phyloP scores from a whole-genome alignment of 1,140 invertebrate species.

The Polyergus mexicanus region DNA sequence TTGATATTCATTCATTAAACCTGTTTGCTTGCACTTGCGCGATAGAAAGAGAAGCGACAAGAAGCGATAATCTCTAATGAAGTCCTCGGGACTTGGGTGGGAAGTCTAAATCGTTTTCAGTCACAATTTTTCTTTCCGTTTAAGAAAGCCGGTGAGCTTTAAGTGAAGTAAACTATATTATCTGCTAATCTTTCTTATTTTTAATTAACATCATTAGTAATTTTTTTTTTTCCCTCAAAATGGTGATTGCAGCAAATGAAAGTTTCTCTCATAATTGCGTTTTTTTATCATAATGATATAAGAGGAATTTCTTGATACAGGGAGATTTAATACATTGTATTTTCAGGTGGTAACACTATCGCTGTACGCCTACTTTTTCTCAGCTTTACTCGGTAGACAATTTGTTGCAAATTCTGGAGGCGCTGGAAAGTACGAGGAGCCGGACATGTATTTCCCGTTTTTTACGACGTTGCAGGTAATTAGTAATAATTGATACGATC shows the following conservation, averaged over 20 bases:
- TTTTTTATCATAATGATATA: neutral
- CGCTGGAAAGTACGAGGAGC: constrained; percentile 89
- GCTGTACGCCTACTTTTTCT: constrained; percentile 96
- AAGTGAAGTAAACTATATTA: neutral
- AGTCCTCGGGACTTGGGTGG: constrained; percentile 31
- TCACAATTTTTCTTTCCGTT: neutral
- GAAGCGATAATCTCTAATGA: neutral
- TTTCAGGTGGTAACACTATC: constrained; percentile 96
- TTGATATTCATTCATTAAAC: constrained; percentile 74
- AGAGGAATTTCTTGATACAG: constrained; percentile 17
- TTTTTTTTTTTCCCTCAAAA: neutral
- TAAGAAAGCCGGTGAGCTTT: neutral
- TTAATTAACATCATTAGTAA: neutral
- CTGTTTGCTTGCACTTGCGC: constrained; percentile 51
- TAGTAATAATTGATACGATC: constrained; percentile 59
- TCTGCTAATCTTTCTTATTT: neutral
- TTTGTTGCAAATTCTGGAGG: constrained; percentile 88
- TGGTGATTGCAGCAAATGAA: neutral
- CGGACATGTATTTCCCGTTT: constrained; percentile 97
- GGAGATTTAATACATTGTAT: constrained; percentile 73
- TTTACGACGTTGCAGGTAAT: constrained; percentile 95
- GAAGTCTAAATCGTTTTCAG: neutral
- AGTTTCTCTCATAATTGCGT: neutral
- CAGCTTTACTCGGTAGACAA: constrained; percentile 94
- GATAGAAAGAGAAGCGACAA: constrained; percentile 36